phyloP scores from a whole-genome alignment of 2,113 vertebrate genomes.

The Atherinomorus stipes region DNA sequence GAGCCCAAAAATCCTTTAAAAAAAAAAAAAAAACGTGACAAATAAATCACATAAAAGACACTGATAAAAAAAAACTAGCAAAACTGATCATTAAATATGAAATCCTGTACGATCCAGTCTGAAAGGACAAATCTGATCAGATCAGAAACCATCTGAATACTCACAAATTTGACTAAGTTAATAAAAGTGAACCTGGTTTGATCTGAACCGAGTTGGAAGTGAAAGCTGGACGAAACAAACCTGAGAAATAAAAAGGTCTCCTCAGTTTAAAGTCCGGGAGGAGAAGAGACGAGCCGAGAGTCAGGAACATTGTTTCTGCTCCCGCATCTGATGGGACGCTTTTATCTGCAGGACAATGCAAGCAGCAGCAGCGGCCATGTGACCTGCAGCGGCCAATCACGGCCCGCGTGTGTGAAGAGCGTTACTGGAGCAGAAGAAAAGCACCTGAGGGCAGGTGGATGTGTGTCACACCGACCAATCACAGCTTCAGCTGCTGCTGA shows the following conservation, averaged over 20 bases:
- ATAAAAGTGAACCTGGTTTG: too few species aligned
- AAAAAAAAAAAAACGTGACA: too few species aligned
- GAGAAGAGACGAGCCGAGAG: too few species aligned
- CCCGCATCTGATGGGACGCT: conserved; percentile 25
- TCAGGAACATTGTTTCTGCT: conserved; percentile 35
- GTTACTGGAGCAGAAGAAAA: conserved; percentile 75
- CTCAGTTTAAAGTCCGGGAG: too few species aligned
- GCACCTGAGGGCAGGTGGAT: conserved; percentile 38
- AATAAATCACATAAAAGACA: not conserved
- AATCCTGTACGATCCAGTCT: too few species aligned
- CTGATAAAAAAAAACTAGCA: not conserved
- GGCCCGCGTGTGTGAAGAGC: conserved; percentile 23
- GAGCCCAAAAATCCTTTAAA: too few species aligned
- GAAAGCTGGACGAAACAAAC: too few species aligned
- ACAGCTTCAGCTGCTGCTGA: conserved; percentile 19
- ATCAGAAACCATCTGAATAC: too few species aligned
- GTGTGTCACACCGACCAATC: conserved; percentile 33
- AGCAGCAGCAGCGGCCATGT: conserved; percentile 29
- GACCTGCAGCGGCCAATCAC: conserved; percentile 60
- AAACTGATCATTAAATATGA: not conserved
- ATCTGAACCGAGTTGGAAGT: too few species aligned
- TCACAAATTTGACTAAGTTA: too few species aligned
- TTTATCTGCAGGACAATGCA: conserved; percentile 55
- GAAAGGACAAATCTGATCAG: too few species aligned
- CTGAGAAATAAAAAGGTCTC: not conserved